Conservation (phyloP, 2,797 vertebrate species). For the Cossypha niveicapilla region DNA sequence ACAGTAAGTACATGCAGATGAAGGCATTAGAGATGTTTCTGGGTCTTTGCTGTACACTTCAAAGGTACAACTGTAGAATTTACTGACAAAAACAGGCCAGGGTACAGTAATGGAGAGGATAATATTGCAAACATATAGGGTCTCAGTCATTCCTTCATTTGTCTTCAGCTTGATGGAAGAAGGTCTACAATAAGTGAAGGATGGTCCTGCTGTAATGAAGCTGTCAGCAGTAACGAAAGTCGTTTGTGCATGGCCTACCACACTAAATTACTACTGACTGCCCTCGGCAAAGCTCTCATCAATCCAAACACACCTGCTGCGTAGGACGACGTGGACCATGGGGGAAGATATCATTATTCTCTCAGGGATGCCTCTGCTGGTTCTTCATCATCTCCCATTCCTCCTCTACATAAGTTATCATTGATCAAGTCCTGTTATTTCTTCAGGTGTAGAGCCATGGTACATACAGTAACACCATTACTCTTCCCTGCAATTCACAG, state of each 20-base stretch:
- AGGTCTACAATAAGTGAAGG: constrained; percentile 63
- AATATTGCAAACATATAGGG: constrained; percentile 31
- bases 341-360: constrained; percentile 58
- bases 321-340: background rate
- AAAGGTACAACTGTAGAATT: background rate
- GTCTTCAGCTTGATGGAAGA: constrained; percentile 60
- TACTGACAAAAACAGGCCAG: constrained; percentile 4
- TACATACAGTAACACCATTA: constrained; percentile 56
- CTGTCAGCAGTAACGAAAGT: constrained; percentile 60
- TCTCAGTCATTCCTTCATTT: constrained; percentile 35
- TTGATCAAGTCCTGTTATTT: constrained; percentile 69
- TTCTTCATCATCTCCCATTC: constrained; percentile 61
- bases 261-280: constrained; percentile 66
- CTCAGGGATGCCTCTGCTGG: constrained; percentile 19
- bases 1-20: background rate
- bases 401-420: constrained; percentile 38
- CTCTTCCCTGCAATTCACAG: constrained; percentile 55
- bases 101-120: constrained; percentile 26
- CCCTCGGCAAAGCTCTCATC: constrained; percentile 51
- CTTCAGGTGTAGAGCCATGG: constrained; percentile 38
- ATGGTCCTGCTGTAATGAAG: constrained; percentile 71
- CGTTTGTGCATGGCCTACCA: constrained; percentile 42
- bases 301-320: constrained; percentile 59
- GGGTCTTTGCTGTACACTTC: background rate
- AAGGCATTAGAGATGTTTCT: background rate